Evolutionary conservation across 2,113 vertebrate species (phyloP), one percentile per base, ranked within the genome.

Genomic region (Scopus umbretta): DNA sequence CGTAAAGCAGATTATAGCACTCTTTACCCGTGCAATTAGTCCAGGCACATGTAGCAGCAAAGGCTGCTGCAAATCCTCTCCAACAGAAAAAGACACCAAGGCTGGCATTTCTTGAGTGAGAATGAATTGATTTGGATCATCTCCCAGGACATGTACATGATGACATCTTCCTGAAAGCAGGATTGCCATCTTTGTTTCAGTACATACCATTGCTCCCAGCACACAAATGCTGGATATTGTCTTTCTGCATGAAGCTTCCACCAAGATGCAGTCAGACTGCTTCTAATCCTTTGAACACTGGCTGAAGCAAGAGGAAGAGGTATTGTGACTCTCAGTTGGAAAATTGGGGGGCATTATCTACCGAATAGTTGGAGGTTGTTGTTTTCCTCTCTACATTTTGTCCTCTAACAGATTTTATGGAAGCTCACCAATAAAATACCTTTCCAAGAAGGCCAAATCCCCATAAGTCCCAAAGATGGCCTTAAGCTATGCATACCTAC

Each of bases 151-250:
- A 23, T 29, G 20, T 84, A 80, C 79, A 12, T 74, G 23, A 27
- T 76, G 62, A 78, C 95, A 97, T 7, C 5, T 86, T 25, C 92
- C 88, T 79, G 79, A 30, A 78, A 97, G 70, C n/a, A 94, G 61
- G 13, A 91, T 75, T 73, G 74, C 61, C 25, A 80, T 32, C 71
- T 95, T 97, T 70, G 73, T 91, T 34, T 90, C 83, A 62, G 87
- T 87, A 71, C 90, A 94, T 49, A 80, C 80, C 34, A 94, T 47
- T 80, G 95, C 55, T 94, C 95, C 92, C 50, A 96, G 26, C 29
- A 79, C 52, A 83, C 96, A 97, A 42, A 96, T 87, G 52, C 78
- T 97, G 32, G 56, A 23, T 43, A 88, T 95, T 88, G 42, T 97
- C 52, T 94, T 53, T 42, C 8, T 90, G 12, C 1, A 3, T 2